A percentile compares a stretch with the other conserved stretches of the same genome.
phyloP scores from a whole-genome alignment of 2,113 vertebrate species.

The Rhegmatorhina hoffmannsi region DNA sequence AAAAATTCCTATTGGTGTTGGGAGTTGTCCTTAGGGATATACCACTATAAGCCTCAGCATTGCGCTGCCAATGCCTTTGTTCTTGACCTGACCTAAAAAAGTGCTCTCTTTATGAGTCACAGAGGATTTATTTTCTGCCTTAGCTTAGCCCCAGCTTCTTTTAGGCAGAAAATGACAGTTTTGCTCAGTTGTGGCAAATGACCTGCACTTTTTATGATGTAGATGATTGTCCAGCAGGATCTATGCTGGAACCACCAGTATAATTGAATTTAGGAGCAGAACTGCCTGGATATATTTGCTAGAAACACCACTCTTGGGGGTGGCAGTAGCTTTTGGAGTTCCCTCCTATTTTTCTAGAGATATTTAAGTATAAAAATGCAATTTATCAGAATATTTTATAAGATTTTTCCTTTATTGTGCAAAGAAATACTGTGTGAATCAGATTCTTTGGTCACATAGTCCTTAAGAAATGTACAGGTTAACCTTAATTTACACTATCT shows the following conservation, averaged over 20 bases:
- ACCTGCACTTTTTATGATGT: conserved; percentile 21
- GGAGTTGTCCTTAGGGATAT: conserved; percentile 45
- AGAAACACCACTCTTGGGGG: background rate
- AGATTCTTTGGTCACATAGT: background rate
- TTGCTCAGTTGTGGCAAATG: conserved; percentile 39
- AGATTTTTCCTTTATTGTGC: background rate
- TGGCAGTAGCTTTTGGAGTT: background rate
- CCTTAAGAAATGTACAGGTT: background rate
- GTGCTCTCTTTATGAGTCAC: conserved; percentile 58
- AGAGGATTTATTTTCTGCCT: conserved; percentile 67
- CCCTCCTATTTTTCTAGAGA: background rate
- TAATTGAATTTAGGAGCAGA: conserved; percentile 30
- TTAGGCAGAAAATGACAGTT: conserved; percentile 62
- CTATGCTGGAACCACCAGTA: background rate
- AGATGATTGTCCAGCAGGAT: conserved; percentile 37
- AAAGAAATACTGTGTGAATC: background rate
- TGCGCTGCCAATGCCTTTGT: conserved; percentile 54
- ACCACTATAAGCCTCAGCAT: conserved; percentile 40
- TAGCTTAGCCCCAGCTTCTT: conserved; percentile 56
- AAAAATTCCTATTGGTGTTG: conserved; percentile 20
- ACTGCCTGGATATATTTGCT: background rate
- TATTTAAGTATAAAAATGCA: background rate
- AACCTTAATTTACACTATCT: background rate
- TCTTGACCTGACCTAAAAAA: conserved; percentile 72
- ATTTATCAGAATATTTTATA: background rate